Base-by-base conservation (phyloP, 2,888 invertebrate genomes). In the Nowickia ferox region DNA sequence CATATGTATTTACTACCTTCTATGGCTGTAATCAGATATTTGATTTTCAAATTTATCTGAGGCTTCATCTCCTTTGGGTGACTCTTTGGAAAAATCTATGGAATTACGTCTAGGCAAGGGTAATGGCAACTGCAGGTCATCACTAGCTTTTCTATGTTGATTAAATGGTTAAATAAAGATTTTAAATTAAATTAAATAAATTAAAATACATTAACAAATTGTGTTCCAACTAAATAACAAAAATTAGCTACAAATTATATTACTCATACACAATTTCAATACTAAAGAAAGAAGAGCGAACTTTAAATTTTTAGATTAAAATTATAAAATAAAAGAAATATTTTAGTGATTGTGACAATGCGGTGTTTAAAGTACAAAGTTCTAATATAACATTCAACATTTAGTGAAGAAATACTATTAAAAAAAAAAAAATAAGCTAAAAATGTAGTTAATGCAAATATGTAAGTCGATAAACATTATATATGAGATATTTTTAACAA, bases 21-120 rank as follows among this genome's bases (percentile, higher is more conserved):
- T 90, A 63, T 91, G 88, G 82, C 90, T 92, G 89, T 90, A 93
- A 90, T 96, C 96, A 46, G 95, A 96, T 46, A 95, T 94, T 92
- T 96, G 95, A 89, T 96, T 96, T 90, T 95, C 95, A 90, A 94
- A 95, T 88, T 90, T 90, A 74, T 88, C 89, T 72, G 87, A 86
- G 80, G 81, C 88, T 48, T 91, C 91, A 76, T 92, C 92, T 19
- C 66, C 86, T 87, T 93, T 91, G 85, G 94, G 89, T 93, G 89
- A 90, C 89, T 95, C 95, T 87, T 95, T 95, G 81, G 93, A 92
- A 82, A 93, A 91, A 90, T 93, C 95, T 87, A 95, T 94, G 74
- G 95, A 95, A 93, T 95, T 95, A 81, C 95, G 93, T 63, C 95
- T 93, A 55, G 95, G 93, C 61, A 95, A 94, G 87, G 93, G 92